Evolutionary conservation across 1,140 invertebrate genomes (phyloP), one percentile per base, ranked within the genome.

Genomic region (Drosophila quadrilineata): DNA sequence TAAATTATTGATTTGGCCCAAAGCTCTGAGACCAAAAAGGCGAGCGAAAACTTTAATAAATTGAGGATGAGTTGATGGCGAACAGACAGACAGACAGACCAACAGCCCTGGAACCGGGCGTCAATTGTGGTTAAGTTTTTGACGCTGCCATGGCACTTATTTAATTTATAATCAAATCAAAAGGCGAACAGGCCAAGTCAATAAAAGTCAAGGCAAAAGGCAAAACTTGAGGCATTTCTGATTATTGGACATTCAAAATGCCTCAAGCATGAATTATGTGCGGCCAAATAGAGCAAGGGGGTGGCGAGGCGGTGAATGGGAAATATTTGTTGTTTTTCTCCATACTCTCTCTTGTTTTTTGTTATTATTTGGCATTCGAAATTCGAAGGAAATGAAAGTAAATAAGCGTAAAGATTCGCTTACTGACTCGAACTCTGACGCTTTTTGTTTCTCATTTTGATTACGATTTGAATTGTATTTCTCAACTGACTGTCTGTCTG

Each of bases 261-360:
- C 69, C 74, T 85, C 73, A 84, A 84, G 77, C 77, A 84, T 84
- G 77, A 84, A 84, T 84, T 84, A 84, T 84, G 73, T 69, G 65
- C 69, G 65, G 71, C 70, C 46, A 69, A 50, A 40, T 52, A 41
- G 50, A 50, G 10, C 8, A 9, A 10, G 31, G 6, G 1, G 31
- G 3, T n/a, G 21, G 17, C 9, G 36, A 21, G 36, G 19, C 14
- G 14, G 6, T 17, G 36, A 8, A 9, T 16, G 4, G 12, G 52
- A 54, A 19, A 43, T 29, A 31, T 24, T 28, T 50, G 48, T 54
- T 65, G n/a, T n/a, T n/a, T n/a, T n/a, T n/a, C n/a, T n/a, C n/a
- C n/a, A n/a, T n/a, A n/a, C n/a, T n/a, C n/a, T n/a, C n/a, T n/a
- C n/a, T n/a, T n/a, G n/a, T n/a, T n/a, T n/a, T 26, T 28, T 48